These are phyloP conservation scores for Mamestra brassicae DNA, from an alignment of 2,888 invertebrate genomes.

Conservation along the genomic window DNA sequence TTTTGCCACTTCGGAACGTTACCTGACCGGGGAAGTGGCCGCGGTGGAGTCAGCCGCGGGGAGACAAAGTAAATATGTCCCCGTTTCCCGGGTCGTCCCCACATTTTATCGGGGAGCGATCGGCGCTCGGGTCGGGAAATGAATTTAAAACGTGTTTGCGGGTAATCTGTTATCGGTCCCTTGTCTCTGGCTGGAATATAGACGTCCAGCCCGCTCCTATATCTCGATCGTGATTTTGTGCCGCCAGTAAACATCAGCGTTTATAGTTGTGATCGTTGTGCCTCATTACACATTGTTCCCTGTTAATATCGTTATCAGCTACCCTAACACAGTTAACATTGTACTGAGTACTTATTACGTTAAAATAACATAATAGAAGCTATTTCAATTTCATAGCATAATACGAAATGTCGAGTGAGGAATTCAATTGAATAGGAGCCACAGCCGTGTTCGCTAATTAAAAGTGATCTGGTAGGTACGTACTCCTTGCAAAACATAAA, in stretches of 20 bases:
- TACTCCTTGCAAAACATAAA: constrained; percentile 64
- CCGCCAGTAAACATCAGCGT: constrained; percentile 68
- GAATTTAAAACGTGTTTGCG: constrained; percentile 91
- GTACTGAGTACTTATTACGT: constrained; percentile 43
- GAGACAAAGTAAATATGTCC: constrained; percentile 91
- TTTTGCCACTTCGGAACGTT: constrained; percentile 89
- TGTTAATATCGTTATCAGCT: constrained; percentile 45
- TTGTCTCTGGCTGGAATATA: constrained; percentile 89
- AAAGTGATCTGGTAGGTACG: constrained; percentile 60
- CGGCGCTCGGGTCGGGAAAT: constrained; percentile 90
- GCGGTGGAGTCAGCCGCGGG: constrained; percentile 82
- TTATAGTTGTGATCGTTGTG: constrained; percentile 60
- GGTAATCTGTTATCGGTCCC: constrained; percentile 91
- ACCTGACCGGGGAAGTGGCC: constrained; percentile 90
- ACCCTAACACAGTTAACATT: constrained; percentile 33
- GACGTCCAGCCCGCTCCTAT: constrained; percentile 85
- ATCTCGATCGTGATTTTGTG: constrained; percentile 82
- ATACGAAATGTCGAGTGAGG: constrained; percentile 46
- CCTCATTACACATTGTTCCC: constrained; percentile 43
- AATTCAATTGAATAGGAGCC: constrained; percentile 58
- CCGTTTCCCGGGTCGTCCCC: constrained; percentile 87
- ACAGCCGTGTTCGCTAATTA: constrained; percentile 68
- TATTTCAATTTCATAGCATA: constrained; percentile 53
- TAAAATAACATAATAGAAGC: constrained; percentile 46
- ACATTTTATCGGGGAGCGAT: constrained; percentile 91